Evolutionary conservation across 2,113 vertebrate genomes (phyloP).

Genomic region (Podarcis cretensis): DNA sequence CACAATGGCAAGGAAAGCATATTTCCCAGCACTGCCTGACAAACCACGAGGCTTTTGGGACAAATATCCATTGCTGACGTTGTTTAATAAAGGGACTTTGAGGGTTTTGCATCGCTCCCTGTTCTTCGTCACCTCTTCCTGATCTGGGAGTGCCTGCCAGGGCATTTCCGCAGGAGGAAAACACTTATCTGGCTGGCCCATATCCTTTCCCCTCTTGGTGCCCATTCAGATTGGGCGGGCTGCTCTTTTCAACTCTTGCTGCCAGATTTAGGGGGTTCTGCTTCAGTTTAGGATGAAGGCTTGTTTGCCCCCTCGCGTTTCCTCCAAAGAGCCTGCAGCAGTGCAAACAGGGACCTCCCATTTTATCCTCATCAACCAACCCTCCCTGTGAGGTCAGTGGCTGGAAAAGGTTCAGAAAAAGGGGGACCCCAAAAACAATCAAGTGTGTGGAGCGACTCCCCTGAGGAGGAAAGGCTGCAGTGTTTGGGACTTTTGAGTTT

Average conservation of each 20-base stretch:
- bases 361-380: no score
- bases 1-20: not conserved
- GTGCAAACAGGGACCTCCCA: not conserved
- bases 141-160: not conserved
- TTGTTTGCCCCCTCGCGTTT: not conserved
- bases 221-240: conserved; percentile 32
- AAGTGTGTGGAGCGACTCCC: no score
- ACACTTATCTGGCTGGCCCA: conserved; percentile 24
- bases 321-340: not conserved
- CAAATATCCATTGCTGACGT: not conserved
- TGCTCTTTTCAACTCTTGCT: conserved; percentile 32
- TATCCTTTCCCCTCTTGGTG: not conserved
- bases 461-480: no score
- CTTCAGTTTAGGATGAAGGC: not conserved
- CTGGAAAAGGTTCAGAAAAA: no score
- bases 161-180: accelerated
- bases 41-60: not conserved
- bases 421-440: no score
- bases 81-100: not conserved
- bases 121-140: not conserved
- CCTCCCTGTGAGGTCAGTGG: no score
- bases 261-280: not conserved
- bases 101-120: accelerated
- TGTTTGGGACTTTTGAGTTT: no score
- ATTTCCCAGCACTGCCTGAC: not conserved